These are phyloP conservation scores for Globodera ellingtonae DNA, from an alignment of 1,140 invertebrate genomes.

Conservation along the genomic window DNA sequence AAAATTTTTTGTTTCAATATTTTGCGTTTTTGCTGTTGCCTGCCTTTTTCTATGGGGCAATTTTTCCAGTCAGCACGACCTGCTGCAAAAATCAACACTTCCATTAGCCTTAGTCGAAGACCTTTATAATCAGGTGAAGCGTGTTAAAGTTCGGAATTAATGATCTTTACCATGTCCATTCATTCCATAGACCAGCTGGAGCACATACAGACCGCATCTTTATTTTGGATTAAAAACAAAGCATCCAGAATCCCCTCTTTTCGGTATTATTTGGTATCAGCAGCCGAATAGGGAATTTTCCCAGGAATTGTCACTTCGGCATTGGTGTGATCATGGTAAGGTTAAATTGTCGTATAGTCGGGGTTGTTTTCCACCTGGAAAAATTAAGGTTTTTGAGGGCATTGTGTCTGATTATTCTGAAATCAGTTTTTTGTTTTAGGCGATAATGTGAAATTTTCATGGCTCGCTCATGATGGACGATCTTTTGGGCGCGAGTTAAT, in stretches of 20 bases:
- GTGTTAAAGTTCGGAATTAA: background rate
- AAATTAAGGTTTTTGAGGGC: too few species aligned
- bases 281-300: constrained; percentile 75
- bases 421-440: constrained; percentile 22
- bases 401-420: too few species aligned
- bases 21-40: background rate
- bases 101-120: constrained; percentile 15
- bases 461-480: constrained; percentile 87
- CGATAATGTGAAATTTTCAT: constrained; percentile 77
- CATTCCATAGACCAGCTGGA: constrained; percentile 72
- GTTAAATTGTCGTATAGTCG: too few species aligned
- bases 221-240: constrained; percentile 81
- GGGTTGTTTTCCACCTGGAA: too few species aligned
- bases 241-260: constrained; percentile 81
- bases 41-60: background rate
- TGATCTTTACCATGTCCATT: background rate
- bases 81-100: constrained; percentile 23
- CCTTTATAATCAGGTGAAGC: constrained; percentile 21
- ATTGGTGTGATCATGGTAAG: constrained; percentile 85
- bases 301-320: constrained; percentile 64
- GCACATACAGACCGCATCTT: constrained; percentile 81
- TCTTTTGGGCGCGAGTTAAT: constrained; percentile 90
- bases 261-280: constrained; percentile 92
- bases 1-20: background rate
- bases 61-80: background rate